Evolutionary conservation across 2,113 vertebrate species (phyloP), one percentile per base, ranked within the genome.

Genomic region (Syrmaticus mikado): DNA sequence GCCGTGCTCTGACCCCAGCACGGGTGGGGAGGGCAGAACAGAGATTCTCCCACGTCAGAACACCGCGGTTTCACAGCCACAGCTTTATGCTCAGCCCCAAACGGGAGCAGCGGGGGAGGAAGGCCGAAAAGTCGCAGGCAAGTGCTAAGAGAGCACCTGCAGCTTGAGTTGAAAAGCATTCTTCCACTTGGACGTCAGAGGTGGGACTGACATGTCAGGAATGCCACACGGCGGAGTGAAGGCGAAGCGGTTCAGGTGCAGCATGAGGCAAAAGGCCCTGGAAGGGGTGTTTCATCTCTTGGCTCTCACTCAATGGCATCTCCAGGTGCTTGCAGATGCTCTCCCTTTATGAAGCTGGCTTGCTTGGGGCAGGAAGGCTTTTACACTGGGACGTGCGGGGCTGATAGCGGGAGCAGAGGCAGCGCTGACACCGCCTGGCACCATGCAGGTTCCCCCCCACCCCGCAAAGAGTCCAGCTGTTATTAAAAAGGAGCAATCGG

Each of bases 41-140:
- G 34, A 81, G 55, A 60, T 3, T 21, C 13, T 28, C 36, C n/a
- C 9, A 41, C 12, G 41, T 60, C 70, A 28, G 36, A 66, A 48
- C 38, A 9, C 3, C n/a, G 11, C 3, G 4, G 74, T 52, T 32
- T 86, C 88, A 74, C 88, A 40, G 66, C 19, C 12, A 50, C 73
- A 73, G 55, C 76, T 82, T 93, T 68, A 83, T 34, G 58, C 73
- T 91, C 50, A 11, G 48, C 76, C 82, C 87, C 90, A 92, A 90
- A 94, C 3, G 74, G 71, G 34, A 40, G 81, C 83, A 28, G 52
- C 64, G 85, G 45, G 84, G 81, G 91, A 86, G 70, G 70, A 78
- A 50, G 83, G 92, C 52, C 50, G 79, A 72, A 89, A 87, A 89
- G 88, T 90, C 70, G 61, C 83, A 95, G 87, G n/a, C 62, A 60